Base-by-base conservation (phyloP, 2,888 invertebrate species). In the Netelia inedita region DNA sequence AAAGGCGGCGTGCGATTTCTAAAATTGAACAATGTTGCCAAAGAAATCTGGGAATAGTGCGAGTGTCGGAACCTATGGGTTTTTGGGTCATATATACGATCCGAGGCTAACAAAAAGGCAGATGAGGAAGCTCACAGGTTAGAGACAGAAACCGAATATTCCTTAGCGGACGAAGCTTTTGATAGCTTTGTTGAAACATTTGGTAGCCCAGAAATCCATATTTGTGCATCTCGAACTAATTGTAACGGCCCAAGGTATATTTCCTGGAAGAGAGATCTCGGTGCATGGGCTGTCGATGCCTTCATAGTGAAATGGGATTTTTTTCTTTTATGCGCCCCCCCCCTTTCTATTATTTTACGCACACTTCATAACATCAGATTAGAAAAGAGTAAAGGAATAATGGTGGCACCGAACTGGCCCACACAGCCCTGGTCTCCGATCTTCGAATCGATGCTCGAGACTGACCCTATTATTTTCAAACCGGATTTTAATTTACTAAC, bases 341-440 rank as follows among this genome's bases (percentile, higher is more conserved):
- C 82, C 82, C 0, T 86, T 21, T 59, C 74, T 0, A 10, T 84
- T 14, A 81, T 85, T 50, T 16, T 72, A 23, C 78, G 71, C 0
- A 21, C 53, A 0, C 28, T 86, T 11, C 14, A 50, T 10, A 85
- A 85, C 50, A 83, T 83, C n/a, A 50, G 1, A 21, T 2, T 10
- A 1, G 85, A 83, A 11, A 14, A 66, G 41, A 55, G 74, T 35
- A 41, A 73, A 10, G 83, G 81, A 14, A 79, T 81, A 55, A 0
- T 85, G 9, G 82, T 82, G 5, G 76, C 83, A 1, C 85, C 85
- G 10, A 0, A 50, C 2, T 83, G 79, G 81, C 23, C 57, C 6
- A 69, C 85, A 11, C 85, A 86, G 41, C 23, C 81, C 0, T 86
- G 85, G 86, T 85, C 79, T 28, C 83, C 81, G 0, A 11, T 83